phyloP scores from a whole-genome alignment of 2,888 invertebrate genomes.

The Eupithecia subfuscata region DNA sequence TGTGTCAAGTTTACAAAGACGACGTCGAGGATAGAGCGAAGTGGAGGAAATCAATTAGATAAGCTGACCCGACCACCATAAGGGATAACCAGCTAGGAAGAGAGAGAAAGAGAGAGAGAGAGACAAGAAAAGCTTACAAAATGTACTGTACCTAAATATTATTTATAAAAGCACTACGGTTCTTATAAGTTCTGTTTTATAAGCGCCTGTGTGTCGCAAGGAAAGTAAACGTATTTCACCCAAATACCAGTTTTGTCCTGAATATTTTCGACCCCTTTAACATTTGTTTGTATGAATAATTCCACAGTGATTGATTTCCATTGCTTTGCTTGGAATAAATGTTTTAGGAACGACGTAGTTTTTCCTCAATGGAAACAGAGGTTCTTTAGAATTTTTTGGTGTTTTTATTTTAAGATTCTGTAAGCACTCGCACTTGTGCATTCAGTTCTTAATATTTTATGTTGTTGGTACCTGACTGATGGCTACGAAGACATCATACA shows the following conservation, averaged over 20 bases:
- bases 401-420: background rate
- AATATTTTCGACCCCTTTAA: slow-evolving; percentile 37
- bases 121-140: too few species aligned
- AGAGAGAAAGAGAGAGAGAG: too few species aligned
- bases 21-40: too few species aligned
- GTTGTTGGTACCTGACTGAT: too few species aligned
- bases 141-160: background rate
- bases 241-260: slow-evolving; percentile 39
- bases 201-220: slow-evolving; percentile 19
- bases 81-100: too few species aligned
- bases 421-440: too few species aligned
- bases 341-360: slow-evolving; percentile 9
- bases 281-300: slow-evolving; percentile 38
- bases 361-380: background rate
- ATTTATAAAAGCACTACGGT: background rate
- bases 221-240: slow-evolving; percentile 38
- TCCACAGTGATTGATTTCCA: slow-evolving; percentile 33
- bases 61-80: too few species aligned
- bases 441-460: too few species aligned
- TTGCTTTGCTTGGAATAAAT: slow-evolving; percentile 28
- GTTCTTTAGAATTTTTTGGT: background rate
- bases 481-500: too few species aligned
- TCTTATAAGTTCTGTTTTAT: background rate
- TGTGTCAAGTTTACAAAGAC: too few species aligned
- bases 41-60: too few species aligned